phyloP scores from a whole-genome alignment of 1,140 invertebrate genomes.

The Streblospio benedicti region DNA sequence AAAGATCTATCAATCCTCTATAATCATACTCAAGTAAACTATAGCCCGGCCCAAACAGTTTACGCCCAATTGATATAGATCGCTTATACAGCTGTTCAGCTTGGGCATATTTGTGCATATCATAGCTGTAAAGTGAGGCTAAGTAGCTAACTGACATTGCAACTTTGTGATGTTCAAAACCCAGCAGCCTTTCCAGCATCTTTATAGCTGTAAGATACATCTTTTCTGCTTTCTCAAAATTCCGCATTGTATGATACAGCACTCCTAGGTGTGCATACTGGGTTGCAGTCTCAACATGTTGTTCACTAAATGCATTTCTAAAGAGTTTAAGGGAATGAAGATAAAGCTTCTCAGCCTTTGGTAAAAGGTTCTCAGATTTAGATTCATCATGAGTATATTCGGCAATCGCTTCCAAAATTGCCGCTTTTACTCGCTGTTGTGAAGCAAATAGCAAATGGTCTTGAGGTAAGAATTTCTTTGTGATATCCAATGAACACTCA shows the following conservation, averaged over 20 bases:
- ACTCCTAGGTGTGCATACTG: conserved; percentile 86
- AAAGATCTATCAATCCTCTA: conserved; percentile 73
- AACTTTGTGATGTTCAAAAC: conserved; percentile 81
- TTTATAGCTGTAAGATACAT: conserved; percentile 85
- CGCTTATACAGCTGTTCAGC: conserved; percentile 76
- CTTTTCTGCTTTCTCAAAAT: conserved; percentile 71
- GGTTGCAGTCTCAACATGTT: conserved; percentile 87
- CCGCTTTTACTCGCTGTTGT: conserved; percentile 78
- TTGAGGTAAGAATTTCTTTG: conserved; percentile 65
- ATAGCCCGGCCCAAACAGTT: conserved; percentile 77
- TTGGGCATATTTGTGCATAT: conserved; percentile 74
- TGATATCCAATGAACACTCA: conserved; percentile 70
- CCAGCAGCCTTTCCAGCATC: conserved; percentile 79
- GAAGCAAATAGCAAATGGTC: conserved; percentile 78
- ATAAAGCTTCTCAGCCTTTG: conserved; percentile 72
- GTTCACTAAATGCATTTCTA: conserved; percentile 73
- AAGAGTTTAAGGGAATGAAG: conserved; percentile 67
- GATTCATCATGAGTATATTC: conserved; percentile 58
- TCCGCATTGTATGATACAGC: conserved; percentile 84
- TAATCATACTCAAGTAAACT: conserved; percentile 90
- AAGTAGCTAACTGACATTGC: conserved; percentile 82
- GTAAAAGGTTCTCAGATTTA: conserved; percentile 34
- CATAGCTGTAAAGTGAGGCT: conserved; percentile 86
- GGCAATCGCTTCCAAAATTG: conserved; percentile 86
- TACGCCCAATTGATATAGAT: conserved; percentile 76